Percentiles rank a stretch among this genome's conserved stretches.
Evolutionary conservation across 2,888 invertebrate genomes (phyloP).

Genomic region (Noctua janthe): DNA sequence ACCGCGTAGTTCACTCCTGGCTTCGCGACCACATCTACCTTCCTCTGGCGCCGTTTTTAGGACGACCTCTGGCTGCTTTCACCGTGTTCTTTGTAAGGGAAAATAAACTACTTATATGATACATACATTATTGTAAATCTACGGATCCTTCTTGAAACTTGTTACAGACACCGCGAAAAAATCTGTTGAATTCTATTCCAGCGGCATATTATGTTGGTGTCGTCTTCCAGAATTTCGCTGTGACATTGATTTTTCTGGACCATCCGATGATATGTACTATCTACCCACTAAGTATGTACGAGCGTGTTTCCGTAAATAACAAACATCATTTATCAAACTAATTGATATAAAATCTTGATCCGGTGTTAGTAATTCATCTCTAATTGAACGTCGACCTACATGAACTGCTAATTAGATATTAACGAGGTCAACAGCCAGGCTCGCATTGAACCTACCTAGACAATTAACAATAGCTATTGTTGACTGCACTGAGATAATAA

Average conservation of each 20-base stretch:
- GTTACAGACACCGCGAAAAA: background rate
- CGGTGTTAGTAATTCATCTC: slow-evolving; percentile 51
- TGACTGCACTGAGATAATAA: slow-evolving; percentile 24
- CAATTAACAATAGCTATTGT: slow-evolving; percentile 58
- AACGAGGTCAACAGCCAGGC: slow-evolving; percentile 61
- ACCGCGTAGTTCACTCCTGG: slow-evolving; percentile 98
- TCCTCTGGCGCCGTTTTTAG: slow-evolving; percentile 89
- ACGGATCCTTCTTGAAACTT: background rate
- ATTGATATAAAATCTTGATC: slow-evolving; percentile 55
- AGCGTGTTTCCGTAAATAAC: slow-evolving; percentile 18
- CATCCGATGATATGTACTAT: background rate
- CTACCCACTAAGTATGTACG: background rate
- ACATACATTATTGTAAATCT: background rate
- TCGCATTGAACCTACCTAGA: slow-evolving; percentile 41
- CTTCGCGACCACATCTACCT: slow-evolving; percentile 96
- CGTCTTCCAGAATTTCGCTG: background rate
- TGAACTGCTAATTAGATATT: slow-evolving; percentile 58
- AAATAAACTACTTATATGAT: background rate
- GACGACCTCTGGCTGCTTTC: slow-evolving; percentile 77
- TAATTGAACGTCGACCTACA: slow-evolving; percentile 63
- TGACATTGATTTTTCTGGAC: background rate
- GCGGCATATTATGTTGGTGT: background rate
- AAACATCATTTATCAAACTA: slow-evolving; percentile 47
- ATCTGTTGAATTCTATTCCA: background rate
- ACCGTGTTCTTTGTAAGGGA: slow-evolving; percentile 84